A percentile compares a stretch with the other conserved stretches of the same genome.
Conservation (phyloP, 2,888 invertebrate species). For the Ecliptopera silaceata region DNA sequence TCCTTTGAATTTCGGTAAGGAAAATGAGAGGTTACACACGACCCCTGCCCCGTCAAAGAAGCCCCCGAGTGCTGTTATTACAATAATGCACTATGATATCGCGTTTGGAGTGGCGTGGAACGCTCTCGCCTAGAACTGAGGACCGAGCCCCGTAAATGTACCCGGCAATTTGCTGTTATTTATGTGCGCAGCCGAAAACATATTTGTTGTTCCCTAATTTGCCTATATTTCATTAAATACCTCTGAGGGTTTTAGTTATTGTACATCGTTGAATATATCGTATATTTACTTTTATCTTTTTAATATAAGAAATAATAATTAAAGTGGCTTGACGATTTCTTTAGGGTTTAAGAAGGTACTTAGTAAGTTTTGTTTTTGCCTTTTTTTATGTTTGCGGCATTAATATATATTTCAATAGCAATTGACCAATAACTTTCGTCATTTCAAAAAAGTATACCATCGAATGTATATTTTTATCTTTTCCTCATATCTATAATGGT, state of each 20-base stretch:
- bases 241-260: slow-evolving; percentile 30
- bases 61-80: slow-evolving; percentile 74
- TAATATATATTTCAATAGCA: too few species aligned
- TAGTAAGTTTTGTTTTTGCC: too few species aligned
- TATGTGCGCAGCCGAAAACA: slow-evolving; percentile 31
- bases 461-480: too few species aligned
- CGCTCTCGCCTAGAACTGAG: slow-evolving; percentile 47
- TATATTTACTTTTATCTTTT: neutral
- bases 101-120: slow-evolving; percentile 54
- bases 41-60: slow-evolving; percentile 71
- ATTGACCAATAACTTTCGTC: too few species aligned
- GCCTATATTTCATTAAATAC: slow-evolving; percentile 33
- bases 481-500: too few species aligned
- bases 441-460: too few species aligned
- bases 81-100: slow-evolving; percentile 77
- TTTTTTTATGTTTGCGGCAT: too few species aligned
- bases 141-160: slow-evolving; percentile 25
- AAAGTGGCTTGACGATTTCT: too few species aligned
- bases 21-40: slow-evolving; percentile 81
- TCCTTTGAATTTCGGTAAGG: slow-evolving; percentile 81
- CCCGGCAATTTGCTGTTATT: slow-evolving; percentile 37
- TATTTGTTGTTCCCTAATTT: slow-evolving; percentile 35
- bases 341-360: too few species aligned
- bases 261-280: slow-evolving; percentile 24
- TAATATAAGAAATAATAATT: too few species aligned